Percentiles rank a stretch among this genome's conserved stretches.
These are phyloP conservation scores for Pycnomerus fuliginosus DNA, from an alignment of 2,888 invertebrate genomes.

Conservation along the genomic window DNA sequence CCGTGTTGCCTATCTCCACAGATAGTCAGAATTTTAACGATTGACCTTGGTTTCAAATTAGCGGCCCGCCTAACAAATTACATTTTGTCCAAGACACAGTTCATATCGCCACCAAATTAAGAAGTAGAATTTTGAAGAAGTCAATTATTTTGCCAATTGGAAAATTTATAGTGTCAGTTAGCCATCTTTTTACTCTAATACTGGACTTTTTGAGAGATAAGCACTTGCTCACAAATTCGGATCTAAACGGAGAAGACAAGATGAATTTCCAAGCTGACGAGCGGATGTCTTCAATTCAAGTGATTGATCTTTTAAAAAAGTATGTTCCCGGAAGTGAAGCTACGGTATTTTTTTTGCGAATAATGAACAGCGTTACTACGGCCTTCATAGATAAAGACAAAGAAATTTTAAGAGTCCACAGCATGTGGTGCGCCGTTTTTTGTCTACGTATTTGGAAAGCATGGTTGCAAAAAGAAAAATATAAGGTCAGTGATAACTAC, in stretches of 20 bases:
- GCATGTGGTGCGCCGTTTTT: constrained; percentile 13
- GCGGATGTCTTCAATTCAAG: neutral
- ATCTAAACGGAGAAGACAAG: constrained; percentile 11
- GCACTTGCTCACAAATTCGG: constrained; percentile 12
- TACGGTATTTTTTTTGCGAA: neutral
- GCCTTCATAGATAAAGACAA: neutral
- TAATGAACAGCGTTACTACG: neutral
- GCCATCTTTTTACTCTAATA: constrained; percentile 10
- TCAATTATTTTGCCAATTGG: constrained; percentile 13
- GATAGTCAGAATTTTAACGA: no score
- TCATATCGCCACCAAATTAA: constrained; percentile 19
- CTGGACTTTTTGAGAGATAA: constrained; percentile 13
- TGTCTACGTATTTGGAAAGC: constrained; percentile 15
- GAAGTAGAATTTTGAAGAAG: constrained; percentile 17
- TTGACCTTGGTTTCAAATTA: no score
- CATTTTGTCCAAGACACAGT: constrained; percentile 19
- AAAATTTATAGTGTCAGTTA: constrained; percentile 2
- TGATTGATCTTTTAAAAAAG: neutral
- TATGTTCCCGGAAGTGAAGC: neutral
- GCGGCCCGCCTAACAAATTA: no score
- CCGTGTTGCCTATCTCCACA: neutral
- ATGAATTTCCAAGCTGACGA: constrained; percentile 4
- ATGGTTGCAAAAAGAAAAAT: constrained; percentile 11
- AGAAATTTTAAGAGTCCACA: neutral
- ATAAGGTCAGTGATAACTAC: constrained; percentile 9